Conservation (phyloP, 2,797 vertebrate species). For the Lycodopsis pacificus region DNA sequence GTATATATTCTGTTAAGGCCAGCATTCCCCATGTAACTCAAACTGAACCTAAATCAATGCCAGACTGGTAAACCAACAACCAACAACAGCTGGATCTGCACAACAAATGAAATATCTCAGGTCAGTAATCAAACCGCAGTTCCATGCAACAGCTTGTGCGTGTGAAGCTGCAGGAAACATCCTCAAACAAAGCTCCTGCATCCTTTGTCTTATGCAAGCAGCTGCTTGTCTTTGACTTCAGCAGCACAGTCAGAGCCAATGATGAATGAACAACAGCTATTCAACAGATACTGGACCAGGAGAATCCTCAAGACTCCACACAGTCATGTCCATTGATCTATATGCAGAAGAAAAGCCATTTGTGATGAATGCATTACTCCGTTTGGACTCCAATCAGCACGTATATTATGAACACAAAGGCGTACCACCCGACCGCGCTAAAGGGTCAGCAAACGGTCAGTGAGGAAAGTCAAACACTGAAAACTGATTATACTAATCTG, state of each 20-base stretch:
- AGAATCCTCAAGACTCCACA: neutral
- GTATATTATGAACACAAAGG: slow-evolving; percentile 8
- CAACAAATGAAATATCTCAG: slow-evolving; percentile 9
- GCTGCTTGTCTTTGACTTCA: slow-evolving; percentile 34
- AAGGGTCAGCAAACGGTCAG: slow-evolving; percentile 33
- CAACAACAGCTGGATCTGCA: neutral
- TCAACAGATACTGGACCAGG: neutral
- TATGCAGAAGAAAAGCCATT: slow-evolving; percentile 27
- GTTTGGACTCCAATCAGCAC: slow-evolving; percentile 25
- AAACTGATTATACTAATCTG: slow-evolving; percentile 13
- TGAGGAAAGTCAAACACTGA: slow-evolving; percentile 13
- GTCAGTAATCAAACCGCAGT: neutral
- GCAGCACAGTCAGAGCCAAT: slow-evolving; percentile 10
- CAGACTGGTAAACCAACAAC: neutral
- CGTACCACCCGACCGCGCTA: neutral
- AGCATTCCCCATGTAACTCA: neutral
- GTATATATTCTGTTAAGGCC: neutral
- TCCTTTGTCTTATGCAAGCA: slow-evolving; percentile 34
- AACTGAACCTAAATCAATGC: neutral
- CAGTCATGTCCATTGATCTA: slow-evolving; percentile 39
- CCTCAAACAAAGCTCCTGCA: slow-evolving; percentile 27
- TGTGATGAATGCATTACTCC: slow-evolving; percentile 14
- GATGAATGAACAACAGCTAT: slow-evolving; percentile 8
- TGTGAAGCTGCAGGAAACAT: slow-evolving; percentile 37
- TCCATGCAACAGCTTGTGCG: slow-evolving; percentile 17